phyloP scores from a whole-genome alignment of 92 coral and sea anemone genomes.

The Phenganax marumi region DNA sequence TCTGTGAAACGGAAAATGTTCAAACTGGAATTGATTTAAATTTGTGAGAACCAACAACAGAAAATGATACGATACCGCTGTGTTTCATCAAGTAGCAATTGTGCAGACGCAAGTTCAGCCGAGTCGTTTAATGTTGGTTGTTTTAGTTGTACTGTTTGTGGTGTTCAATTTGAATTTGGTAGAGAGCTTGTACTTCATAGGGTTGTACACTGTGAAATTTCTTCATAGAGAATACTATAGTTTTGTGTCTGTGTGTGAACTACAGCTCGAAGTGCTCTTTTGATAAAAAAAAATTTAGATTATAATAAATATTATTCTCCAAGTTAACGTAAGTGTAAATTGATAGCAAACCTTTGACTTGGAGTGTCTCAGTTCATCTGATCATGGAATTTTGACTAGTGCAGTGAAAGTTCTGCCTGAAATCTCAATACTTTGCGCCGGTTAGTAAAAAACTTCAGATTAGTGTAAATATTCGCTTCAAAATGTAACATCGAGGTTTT shows the following conservation, averaged over 20 bases:
- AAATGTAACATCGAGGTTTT: too few species aligned
- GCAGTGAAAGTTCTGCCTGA: slow-evolving; percentile 89
- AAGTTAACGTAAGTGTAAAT: too few species aligned
- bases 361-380: slow-evolving; percentile 78
- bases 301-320: too few species aligned
- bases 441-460: slow-evolving; percentile 48
- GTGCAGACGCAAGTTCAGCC: background rate
- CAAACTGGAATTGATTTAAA: background rate
- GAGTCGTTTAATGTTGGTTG: background rate
- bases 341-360: too few species aligned
- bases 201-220: background rate
- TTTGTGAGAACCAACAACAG: background rate
- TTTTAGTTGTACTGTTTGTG: background rate
- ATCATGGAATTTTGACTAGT: slow-evolving; percentile 70
- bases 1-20: background rate
- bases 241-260: too few species aligned
- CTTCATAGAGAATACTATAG: too few species aligned
- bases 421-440: slow-evolving; percentile 69
- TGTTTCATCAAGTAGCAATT: slow-evolving; percentile 3
- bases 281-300: too few species aligned
- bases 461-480: background rate
- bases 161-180: background rate
- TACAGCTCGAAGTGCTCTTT: too few species aligned
- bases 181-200: background rate
- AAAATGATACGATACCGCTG: background rate